Evolutionary conservation across 1,140 invertebrate genomes (phyloP), one percentile per base, ranked within the genome.

Genomic region (Drosophila prosaltans): DNA sequence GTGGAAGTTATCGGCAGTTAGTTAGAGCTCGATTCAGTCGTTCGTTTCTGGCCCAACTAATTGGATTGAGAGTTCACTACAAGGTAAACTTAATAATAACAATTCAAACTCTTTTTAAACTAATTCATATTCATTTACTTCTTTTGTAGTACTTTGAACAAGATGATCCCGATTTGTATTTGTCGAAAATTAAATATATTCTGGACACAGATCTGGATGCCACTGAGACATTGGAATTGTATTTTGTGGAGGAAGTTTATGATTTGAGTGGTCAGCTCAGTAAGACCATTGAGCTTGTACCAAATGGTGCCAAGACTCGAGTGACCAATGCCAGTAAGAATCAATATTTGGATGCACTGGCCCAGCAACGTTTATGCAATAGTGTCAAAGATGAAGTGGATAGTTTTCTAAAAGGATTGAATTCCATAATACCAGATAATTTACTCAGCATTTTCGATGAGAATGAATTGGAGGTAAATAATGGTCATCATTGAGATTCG

Each of bases 401-500:
- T 86, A 95, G 95, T 69, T 99, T 98, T 93, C 94, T 98, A 11
- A 96, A 96, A 83, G 98, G 98, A 2, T 94, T 99, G 16, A 97
- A 97, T 92, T 95, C 97, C 91, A 94, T 99, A 28, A 97, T 98
- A 79, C 97, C 98, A 1, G 97, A 98, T 92, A 97, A 98, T 93
- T 94, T 99, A 74, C 94, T 98, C 60, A 97, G 97, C 90, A 98
- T 98, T 91, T 98, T 99, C 93, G 98, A 98, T 93, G 98, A 99
- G 93, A 98, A 98, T 93, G 98, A 99, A 93, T 93, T 98, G 16
- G 98, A 99, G 96, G 97, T 98, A 92, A 92, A 10, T 28, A 39
- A 11, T 36, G 32, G 0, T 9, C n/a, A 54, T 43, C 28, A 30
- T 30, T 36, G 6, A 1, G 32, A 1, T 2, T 36, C 6, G 32